Evolutionary conservation across 2,797 vertebrate genomes (phyloP).

Genomic region (Anas flavirostris): DNA sequence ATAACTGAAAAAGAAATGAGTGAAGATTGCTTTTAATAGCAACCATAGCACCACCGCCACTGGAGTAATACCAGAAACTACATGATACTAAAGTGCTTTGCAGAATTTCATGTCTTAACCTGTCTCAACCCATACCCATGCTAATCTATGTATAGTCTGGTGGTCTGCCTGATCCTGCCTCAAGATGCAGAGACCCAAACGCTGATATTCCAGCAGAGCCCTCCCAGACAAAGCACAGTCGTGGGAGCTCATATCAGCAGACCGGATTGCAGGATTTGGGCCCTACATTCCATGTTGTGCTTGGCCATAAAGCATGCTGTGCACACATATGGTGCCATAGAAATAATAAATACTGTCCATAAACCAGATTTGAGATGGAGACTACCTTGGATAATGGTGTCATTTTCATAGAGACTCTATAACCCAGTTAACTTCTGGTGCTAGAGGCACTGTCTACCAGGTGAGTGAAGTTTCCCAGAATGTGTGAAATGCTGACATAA

Average conservation of each 20-base stretch:
- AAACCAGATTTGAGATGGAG: neutral
- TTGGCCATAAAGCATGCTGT: neutral
- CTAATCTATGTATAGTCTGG: neutral
- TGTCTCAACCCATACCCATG: rapidly evolving
- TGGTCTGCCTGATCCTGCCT: neutral
- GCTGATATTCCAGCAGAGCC: neutral
- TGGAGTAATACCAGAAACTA: neutral
- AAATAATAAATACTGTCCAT: neutral
- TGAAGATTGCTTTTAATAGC: neutral
- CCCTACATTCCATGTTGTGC: neutral
- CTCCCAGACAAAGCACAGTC: neutral
- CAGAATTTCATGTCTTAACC: neutral
- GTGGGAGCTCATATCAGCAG: neutral
- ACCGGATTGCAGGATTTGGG: neutral
- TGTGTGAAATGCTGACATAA: conserved; percentile 27
- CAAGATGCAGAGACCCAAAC: neutral
- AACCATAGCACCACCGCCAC: neutral
- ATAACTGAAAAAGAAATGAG: neutral
- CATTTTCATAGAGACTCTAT: neutral
- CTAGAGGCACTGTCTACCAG: neutral
- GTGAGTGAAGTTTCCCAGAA: conserved; percentile 40
- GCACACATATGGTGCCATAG: neutral
- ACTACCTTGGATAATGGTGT: neutral
- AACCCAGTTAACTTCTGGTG: neutral
- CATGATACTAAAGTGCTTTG: neutral